phyloP scores from a whole-genome alignment of 2,888 invertebrate genomes.

The Alviniconcha strummeri region DNA sequence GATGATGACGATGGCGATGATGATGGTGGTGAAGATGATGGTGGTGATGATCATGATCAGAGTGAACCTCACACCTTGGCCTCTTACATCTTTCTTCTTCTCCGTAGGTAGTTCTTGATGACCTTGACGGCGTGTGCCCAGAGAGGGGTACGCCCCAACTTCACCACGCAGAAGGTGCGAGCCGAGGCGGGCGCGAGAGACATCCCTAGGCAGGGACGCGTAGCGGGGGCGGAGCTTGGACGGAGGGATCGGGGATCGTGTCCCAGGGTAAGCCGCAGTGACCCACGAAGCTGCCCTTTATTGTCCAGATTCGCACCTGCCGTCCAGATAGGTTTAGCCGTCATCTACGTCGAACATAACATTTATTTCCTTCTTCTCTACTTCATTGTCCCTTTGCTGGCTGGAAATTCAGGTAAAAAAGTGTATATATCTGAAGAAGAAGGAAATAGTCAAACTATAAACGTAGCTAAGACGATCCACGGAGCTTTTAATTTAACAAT shows the following conservation, averaged over 20 bases:
- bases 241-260: not conserved
- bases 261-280: slow-evolving; percentile 39
- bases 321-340: no score
- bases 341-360: no score
- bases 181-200: slow-evolving; percentile 83
- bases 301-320: slow-evolving; percentile 37
- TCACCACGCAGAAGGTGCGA: slow-evolving; percentile 82
- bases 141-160: slow-evolving; percentile 50
- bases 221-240: not conserved
- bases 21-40: no score
- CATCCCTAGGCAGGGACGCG: slow-evolving; percentile 81
- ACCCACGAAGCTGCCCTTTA: slow-evolving; percentile 38
- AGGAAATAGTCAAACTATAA: no score
- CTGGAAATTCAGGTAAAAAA: no score
- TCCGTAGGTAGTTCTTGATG: slow-evolving; percentile 1
- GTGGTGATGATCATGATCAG: no score
- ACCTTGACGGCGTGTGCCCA: slow-evolving; percentile 37
- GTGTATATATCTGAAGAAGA: no score
- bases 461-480: no score
- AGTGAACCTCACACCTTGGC: not conserved
- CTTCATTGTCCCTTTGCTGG: no score
- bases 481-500: no score
- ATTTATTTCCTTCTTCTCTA: no score
- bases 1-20: no score
- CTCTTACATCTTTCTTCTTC: not conserved